Conservation (phyloP, 2,113 vertebrate species). For the Asarcornis scutulata region DNA sequence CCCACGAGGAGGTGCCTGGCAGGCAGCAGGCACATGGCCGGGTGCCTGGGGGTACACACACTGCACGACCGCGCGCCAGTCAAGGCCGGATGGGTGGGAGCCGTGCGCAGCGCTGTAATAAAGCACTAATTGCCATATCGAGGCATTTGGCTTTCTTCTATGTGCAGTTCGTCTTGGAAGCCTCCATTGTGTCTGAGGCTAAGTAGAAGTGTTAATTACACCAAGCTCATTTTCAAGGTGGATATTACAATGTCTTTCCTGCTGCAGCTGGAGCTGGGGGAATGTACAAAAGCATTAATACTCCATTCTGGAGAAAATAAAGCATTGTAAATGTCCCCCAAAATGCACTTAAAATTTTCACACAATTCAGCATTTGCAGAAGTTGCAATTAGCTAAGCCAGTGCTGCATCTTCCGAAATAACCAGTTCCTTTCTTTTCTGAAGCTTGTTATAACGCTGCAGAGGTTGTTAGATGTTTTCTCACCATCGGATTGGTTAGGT, state of each 20-base stretch:
- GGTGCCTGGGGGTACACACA: too few species aligned
- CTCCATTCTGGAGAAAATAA: slow-evolving; percentile 34
- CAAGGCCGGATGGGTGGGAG: background rate
- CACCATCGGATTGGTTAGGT: background rate
- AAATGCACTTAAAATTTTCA: background rate
- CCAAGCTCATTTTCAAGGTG: background rate
- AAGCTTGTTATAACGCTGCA: background rate
- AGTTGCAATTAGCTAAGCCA: slow-evolving; percentile 8
- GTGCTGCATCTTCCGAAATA: background rate
- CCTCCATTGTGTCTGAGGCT: background rate
- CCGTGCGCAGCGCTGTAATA: fast-evolving
- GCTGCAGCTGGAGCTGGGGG: background rate
- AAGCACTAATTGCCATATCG: background rate
- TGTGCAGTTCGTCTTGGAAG: background rate
- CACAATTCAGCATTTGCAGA: background rate
- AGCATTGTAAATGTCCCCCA: background rate
- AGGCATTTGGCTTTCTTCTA: background rate
- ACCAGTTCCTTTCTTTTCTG: background rate
- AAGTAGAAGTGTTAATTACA: slow-evolving; percentile 1
- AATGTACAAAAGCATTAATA: slow-evolving; percentile 10
- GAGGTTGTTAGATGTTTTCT: background rate
- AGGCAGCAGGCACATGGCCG: too few species aligned
- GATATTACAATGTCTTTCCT: background rate
- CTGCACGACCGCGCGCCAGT: too few species aligned
- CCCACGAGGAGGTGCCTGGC: too few species aligned